A percentile compares a stretch with the other conserved stretches of the same genome.
Conservation (phyloP, 2,797 vertebrate genomes). For the Lithobates sylvaticus region DNA sequence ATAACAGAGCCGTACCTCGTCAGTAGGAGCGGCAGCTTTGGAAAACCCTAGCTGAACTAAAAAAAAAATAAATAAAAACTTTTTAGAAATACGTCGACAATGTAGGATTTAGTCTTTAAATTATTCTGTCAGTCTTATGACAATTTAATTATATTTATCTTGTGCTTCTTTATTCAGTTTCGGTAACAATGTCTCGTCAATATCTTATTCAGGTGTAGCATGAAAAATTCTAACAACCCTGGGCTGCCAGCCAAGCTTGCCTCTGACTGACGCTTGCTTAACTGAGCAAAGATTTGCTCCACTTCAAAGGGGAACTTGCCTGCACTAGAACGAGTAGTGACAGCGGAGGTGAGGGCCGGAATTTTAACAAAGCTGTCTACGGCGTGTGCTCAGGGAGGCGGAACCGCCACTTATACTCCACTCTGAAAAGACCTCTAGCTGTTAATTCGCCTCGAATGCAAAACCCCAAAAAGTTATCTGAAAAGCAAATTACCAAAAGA, state of each 20-base stretch:
- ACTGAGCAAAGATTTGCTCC: constrained; percentile 79
- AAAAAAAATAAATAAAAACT: neutral
- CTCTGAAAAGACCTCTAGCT: constrained; percentile 69
- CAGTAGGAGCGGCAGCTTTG: neutral
- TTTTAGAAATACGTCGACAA: constrained; percentile 22
- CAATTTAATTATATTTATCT: constrained; percentile 68
- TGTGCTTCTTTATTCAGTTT: constrained; percentile 65
- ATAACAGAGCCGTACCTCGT: constrained; percentile 20
- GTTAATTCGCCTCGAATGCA: constrained; percentile 67
- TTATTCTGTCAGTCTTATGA: constrained; percentile 72
- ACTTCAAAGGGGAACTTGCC: constrained; percentile 72
- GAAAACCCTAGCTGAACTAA: neutral
- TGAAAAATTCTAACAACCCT: constrained; percentile 70
- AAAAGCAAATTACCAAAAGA: constrained; percentile 67
- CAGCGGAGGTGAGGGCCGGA: constrained; percentile 70
- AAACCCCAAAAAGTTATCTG: constrained; percentile 64
- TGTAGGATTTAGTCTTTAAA: constrained; percentile 67
- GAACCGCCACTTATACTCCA: constrained; percentile 71
- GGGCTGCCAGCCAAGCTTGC: constrained; percentile 73
- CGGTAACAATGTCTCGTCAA: constrained; percentile 76
- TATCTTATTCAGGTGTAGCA: constrained; percentile 88
- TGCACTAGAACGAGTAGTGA: constrained; percentile 69
- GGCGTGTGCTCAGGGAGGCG: constrained; percentile 75
- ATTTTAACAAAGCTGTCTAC: constrained; percentile 72
- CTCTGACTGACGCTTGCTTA: constrained; percentile 74